Percentiles rank a stretch among this genome's conserved stretches.
Conservation (phyloP, 2,888 invertebrate genomes). For the Adelognathus sp. region DNA sequence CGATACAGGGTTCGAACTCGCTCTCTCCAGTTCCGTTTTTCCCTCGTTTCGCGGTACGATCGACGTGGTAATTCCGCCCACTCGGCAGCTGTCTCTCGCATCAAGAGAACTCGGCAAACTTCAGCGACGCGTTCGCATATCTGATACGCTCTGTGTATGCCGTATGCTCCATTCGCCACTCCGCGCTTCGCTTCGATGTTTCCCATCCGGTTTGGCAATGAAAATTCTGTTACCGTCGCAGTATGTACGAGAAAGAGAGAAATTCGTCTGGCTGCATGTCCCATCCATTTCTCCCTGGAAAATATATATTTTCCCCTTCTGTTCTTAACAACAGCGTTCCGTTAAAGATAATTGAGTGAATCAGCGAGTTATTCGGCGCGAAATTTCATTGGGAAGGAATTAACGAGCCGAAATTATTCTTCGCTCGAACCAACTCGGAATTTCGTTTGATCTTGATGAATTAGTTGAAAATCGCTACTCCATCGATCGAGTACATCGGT, state of each 20-base stretch:
- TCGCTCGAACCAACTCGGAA: no score
- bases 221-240: constrained; percentile 23
- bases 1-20: background rate
- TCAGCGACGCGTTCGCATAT: background rate
- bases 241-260: background rate
- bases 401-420: background rate
- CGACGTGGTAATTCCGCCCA: constrained; percentile 60
- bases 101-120: constrained; percentile 37
- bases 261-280: background rate
- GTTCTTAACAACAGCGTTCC: background rate
- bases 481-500: background rate
- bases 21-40: background rate
- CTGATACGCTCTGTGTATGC: background rate
- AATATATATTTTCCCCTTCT: background rate
- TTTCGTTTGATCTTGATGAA: no score
- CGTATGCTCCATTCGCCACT: constrained; percentile 3
- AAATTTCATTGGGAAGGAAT: background rate
- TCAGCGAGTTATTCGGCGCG: background rate
- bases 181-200: constrained; percentile 19
- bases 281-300: background rate
- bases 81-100: constrained; percentile 61
- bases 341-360: background rate
- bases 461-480: no score
- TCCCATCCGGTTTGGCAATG: constrained; percentile 39
- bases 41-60: constrained; percentile 38